Percentiles rank a stretch among this genome's conserved stretches.
Conservation (phyloP, 2,113 vertebrate species). For the Tretioscincus oriximinensis region DNA sequence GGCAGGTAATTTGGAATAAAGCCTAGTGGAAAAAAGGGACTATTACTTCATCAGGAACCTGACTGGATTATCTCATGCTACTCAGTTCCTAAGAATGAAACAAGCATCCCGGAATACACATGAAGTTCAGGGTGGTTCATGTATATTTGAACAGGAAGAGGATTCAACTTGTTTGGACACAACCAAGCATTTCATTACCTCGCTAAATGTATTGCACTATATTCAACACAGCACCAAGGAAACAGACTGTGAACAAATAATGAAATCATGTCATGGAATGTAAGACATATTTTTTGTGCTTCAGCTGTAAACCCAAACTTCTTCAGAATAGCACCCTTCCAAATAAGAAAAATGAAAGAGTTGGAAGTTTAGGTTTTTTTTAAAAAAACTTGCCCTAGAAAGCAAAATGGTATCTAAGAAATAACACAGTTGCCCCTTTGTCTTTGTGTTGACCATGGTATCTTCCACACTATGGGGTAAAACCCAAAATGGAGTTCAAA, state of each 20-base stretch:
- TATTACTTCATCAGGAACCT: no score
- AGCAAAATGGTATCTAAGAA: neutral
- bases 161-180: neutral
- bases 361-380: neutral
- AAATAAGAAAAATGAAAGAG: neutral
- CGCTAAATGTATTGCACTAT: constrained; percentile 28
- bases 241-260: constrained; percentile 21
- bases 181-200: constrained; percentile 25
- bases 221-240: neutral
- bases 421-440: neutral
- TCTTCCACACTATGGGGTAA: no score
- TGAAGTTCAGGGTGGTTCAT: accelerated
- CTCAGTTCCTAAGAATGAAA: no score
- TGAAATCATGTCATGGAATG: constrained; percentile 22
- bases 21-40: no score
- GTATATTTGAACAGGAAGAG: neutral
- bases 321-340: neutral
- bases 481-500: no score
- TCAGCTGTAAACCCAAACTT: accelerated
- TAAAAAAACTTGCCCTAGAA: neutral
- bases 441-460: neutral
- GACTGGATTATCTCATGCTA: no score
- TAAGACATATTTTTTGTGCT: no score
- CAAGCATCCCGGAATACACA: no score
- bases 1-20: no score